phyloP scores from a whole-genome alignment of 2,888 invertebrate genomes.

The Platycheirus albimanus region DNA sequence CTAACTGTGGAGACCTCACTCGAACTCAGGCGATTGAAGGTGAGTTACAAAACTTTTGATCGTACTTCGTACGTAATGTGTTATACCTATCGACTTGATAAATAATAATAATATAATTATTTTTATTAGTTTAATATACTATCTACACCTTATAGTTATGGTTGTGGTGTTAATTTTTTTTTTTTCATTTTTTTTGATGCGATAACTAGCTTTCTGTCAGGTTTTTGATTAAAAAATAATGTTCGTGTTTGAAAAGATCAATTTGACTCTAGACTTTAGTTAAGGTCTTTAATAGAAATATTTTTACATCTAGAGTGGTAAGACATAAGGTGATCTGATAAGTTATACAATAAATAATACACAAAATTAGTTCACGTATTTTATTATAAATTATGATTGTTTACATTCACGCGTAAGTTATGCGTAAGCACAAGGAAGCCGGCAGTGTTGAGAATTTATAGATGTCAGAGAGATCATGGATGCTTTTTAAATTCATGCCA shows the following conservation, averaged over 20 bases:
- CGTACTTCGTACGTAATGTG: conserved; percentile 8
- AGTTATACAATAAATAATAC: too few species aligned
- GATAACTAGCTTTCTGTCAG: background rate
- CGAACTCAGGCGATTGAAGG: conserved; percentile 4
- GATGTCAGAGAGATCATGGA: too few species aligned
- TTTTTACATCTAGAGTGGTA: too few species aligned
- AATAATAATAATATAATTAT: conserved; percentile 4
- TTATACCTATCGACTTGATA: conserved; percentile 13
- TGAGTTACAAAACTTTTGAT: conserved; percentile 22
- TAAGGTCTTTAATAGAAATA: too few species aligned
- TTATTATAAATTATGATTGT: too few species aligned
- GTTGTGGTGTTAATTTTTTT: conserved; percentile 23
- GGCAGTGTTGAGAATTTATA: too few species aligned
- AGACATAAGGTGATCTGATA: too few species aligned
- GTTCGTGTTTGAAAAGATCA: background rate
- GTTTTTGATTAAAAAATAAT: background rate
- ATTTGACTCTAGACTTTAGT: background rate
- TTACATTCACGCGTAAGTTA: too few species aligned
- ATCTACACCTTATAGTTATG: background rate
- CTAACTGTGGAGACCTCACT: background rate
- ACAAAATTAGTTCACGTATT: too few species aligned
- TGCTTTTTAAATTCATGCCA: too few species aligned
- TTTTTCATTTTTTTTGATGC: too few species aligned
- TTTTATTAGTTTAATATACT: background rate
- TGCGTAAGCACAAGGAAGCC: too few species aligned